Evolutionary conservation across 2,888 invertebrate species (phyloP), one percentile per base, ranked within the genome.

Genomic region (Meloe dianella): DNA sequence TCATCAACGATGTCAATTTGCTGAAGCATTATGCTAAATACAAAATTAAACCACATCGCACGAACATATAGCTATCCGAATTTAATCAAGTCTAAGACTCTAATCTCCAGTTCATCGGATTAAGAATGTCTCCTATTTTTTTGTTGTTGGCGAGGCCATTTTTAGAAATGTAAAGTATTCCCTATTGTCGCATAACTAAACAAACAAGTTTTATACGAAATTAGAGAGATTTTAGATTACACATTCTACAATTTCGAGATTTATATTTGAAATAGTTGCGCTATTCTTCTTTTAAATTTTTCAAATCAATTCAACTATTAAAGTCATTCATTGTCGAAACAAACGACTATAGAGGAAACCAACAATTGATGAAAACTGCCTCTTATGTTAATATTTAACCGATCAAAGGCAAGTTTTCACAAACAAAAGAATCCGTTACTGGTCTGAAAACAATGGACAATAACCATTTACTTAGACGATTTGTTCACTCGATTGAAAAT

Each of bases 341-440:
- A 64, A 67, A 64, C 62, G 57, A 51, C 51, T 22, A 54, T 22
- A 35, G 29, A 32, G 54, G 14, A 47, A 29, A 51, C 30, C 59
- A 67, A 64, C 64, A 67, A 67, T 57, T 30, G 35, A 60, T 27
- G 38, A 58, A 61, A 38, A 10, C 56, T 62, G 22, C 22, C 61
- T 58, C 64, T 47, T 64, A 67, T 65, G 67, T 74, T 67, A 71
- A 68, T 69, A 70, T 72, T 73, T 66, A 72, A 73, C 67, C 63
- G 71, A 68, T 68, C 69, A 73, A 72, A 73, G 68, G 73, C 66
- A 71, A 65, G 65, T 62, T 69, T 54, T 2, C 0, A 27, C 64
- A 71, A 70, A 75, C 73, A 75, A 75, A 75, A 68, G 73, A 69
- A 72, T 68, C 71, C 73, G 69, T 67, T 73, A 66, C 69, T 71